These are phyloP conservation scores for Drosophila formosana DNA, from an alignment of 2,888 invertebrate genomes.

Conservation along the genomic window DNA sequence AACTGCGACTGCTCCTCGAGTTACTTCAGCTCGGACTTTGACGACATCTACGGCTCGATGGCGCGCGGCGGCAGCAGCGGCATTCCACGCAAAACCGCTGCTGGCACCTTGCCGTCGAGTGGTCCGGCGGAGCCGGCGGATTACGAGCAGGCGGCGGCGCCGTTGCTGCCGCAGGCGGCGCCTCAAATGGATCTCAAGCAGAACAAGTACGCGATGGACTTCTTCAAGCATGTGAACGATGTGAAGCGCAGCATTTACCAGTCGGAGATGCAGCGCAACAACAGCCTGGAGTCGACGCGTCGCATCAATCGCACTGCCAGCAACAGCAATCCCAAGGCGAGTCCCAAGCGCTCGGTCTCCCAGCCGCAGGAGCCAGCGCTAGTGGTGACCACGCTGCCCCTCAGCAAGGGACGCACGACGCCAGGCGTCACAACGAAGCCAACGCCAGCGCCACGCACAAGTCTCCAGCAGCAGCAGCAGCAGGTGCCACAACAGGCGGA, in stretches of 20 bases:
- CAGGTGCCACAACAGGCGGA: neutral
- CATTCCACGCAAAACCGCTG: slow-evolving; percentile 81
- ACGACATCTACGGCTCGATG: slow-evolving; percentile 82
- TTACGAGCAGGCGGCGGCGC: slow-evolving; percentile 43
- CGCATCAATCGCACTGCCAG: slow-evolving; percentile 27
- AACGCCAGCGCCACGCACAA: slow-evolving; percentile 81
- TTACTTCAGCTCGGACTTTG: slow-evolving; percentile 85
- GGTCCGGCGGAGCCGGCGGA: slow-evolving; percentile 30
- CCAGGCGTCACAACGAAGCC: slow-evolving; percentile 56
- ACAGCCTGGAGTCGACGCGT: slow-evolving; percentile 62
- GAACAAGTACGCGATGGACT: slow-evolving; percentile 85
- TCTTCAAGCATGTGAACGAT: slow-evolving; percentile 85
- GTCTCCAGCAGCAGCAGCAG: slow-evolving; percentile 44
- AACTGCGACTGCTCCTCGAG: slow-evolving; percentile 85
- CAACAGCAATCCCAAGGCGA: slow-evolving; percentile 28
- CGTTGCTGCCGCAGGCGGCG: slow-evolving; percentile 42
- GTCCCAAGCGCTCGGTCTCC: slow-evolving; percentile 57
- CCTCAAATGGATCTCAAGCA: slow-evolving; percentile 82
- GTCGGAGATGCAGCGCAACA: slow-evolving; percentile 83
- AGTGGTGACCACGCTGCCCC: slow-evolving; percentile 76
- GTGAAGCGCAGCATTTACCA: slow-evolving; percentile 85
- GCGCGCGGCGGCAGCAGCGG: slow-evolving; percentile 75
- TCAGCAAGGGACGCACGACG: slow-evolving; percentile 78
- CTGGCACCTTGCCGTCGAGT: slow-evolving; percentile 78
- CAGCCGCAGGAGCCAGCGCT: slow-evolving; percentile 41